Percentiles rank a stretch among this genome's conserved stretches.
phyloP scores from a whole-genome alignment of 2,888 invertebrate species.

The Callyntrura sp. region DNA sequence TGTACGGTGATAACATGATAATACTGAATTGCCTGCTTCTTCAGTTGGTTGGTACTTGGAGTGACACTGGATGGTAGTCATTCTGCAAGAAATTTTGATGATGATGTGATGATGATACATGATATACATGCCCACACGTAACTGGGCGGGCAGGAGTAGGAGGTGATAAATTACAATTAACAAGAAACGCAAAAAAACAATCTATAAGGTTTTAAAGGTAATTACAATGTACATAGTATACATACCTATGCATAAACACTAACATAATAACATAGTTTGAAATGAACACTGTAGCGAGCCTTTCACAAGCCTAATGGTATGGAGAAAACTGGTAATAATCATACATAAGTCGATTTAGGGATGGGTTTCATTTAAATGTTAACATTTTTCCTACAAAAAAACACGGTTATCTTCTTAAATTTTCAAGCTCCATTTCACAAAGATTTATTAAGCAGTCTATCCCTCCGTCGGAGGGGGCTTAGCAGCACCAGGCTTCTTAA shows the following conservation, averaged over 20 bases:
- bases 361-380: conserved; percentile 17
- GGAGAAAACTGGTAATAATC: no score
- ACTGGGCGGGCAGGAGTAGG: no score
- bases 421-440: conserved; percentile 68
- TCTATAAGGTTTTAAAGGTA: neutral
- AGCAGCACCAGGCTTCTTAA: conserved; percentile 73
- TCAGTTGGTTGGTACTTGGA: no score
- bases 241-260: neutral
- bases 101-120: conserved; percentile 41
- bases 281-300: no score
- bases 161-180: neutral
- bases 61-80: neutral
- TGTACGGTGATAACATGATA: no score
- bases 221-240: neutral
- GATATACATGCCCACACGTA: conserved; percentile 6
- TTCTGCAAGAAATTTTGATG: neutral
- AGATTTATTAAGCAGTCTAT: conserved; percentile 55
- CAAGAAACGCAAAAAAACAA: neutral
- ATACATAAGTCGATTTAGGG: neutral
- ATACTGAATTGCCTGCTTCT: no score
- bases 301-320: no score
- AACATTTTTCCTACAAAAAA: conserved; percentile 46
- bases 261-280: no score
- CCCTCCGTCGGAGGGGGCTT: conserved; percentile 61
- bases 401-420: conserved; percentile 44